Evolutionary conservation across 2,113 vertebrate species (phyloP), one percentile per base, ranked within the genome.

Genomic region (Grantiella picta): DNA sequence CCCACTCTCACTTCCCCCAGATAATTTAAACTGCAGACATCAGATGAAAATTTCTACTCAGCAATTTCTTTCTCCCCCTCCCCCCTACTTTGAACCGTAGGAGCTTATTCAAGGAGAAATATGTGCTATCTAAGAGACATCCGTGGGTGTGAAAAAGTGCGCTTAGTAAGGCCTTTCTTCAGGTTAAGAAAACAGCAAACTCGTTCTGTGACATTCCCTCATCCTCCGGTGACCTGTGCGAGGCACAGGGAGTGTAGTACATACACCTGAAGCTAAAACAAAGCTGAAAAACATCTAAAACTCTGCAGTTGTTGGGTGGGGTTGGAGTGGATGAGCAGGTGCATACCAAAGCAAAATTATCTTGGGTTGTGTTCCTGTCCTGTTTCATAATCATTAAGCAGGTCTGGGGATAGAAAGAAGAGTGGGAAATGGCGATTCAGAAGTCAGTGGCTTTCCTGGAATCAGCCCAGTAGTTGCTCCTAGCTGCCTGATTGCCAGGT

Each of bases 201-300:
- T 71, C 0, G 93, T 95, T 97, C 82, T 83, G 91, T 94, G 95
- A 75, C 95, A 97, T 97, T 97, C 94, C 82, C 83, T 89, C 66
- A 80, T 92, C 84, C 71, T 86, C 83, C 0, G 2, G 70, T 92
- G 94, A 96, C 94, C 94, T 66, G 76, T 4, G 8, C 18, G 7
- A 70, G 90, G 91, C 91, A 59, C 45, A 63, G 92, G 94, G 95
- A 94, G 90, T 86, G 94, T 93, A 86, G 71, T 8, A 71, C 49
- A 1, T 50, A 24, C 20, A 92, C 86, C 92, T 78, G 95, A 77
- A 91, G 90, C 86, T 91, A 94, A 96, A 96, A 90, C 80, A 94
- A 91, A 92, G 77, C 76, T 13, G 14, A 53, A 82, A 81, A 77
- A 12, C 70, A 65, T 49, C 73, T 66, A 61, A 93, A 91, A 21